phyloP scores from a whole-genome alignment of 2,113 vertebrate genomes.

The Campylorhamphus procurvoides region DNA sequence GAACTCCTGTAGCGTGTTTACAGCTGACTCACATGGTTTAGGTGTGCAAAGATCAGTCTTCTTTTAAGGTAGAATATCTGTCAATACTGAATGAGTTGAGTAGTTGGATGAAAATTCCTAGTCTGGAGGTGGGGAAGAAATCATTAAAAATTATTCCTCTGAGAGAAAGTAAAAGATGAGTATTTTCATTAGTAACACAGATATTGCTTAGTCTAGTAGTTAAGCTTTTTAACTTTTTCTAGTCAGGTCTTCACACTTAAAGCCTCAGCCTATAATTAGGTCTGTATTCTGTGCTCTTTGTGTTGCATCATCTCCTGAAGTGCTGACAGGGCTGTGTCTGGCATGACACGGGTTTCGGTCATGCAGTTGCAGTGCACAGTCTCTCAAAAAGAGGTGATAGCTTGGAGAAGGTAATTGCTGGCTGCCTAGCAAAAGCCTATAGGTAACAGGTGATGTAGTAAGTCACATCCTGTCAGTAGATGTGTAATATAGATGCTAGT shows the following conservation, averaged over 20 bases:
- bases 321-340: neutral
- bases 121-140: neutral
- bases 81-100: neutral
- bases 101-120: neutral
- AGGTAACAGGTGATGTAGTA: neutral
- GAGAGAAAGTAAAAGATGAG: neutral
- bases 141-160: neutral
- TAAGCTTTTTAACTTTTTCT: neutral
- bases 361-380: neutral
- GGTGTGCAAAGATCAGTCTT: neutral
- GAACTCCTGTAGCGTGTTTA: neutral
- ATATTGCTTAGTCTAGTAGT: neutral
- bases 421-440: neutral
- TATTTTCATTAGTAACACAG: neutral
- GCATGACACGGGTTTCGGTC: neutral
- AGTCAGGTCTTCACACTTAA: neutral
- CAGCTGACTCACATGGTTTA: fast-evolving
- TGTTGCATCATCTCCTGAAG: neutral
- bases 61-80: neutral
- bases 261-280: neutral
- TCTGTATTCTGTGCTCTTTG: neutral
- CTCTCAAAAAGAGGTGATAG: neutral
- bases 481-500: neutral
- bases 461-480: neutral
- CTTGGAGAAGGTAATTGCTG: neutral